Conservation (phyloP, 2,888 invertebrate species). For the Panorpa germanica region DNA sequence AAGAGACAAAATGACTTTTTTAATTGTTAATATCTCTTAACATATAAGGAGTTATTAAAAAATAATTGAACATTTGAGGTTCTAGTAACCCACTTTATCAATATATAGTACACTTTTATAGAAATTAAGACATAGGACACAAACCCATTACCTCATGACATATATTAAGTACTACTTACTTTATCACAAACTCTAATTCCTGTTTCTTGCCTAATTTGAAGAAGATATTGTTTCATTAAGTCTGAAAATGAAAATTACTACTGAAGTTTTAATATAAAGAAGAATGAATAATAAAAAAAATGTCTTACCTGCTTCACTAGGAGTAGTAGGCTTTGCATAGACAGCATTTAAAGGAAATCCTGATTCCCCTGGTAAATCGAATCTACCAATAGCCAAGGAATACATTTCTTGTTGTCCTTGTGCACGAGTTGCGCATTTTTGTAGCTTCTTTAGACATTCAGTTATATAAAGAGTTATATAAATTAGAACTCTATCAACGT, state of each 20-base stretch:
- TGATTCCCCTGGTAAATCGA: slow-evolving; percentile 90
- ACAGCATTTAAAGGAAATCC: slow-evolving; percentile 92
- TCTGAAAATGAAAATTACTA: slow-evolving; percentile 44
- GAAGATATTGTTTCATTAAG: slow-evolving; percentile 78
- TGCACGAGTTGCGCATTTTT: slow-evolving; percentile 74
- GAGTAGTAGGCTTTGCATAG: slow-evolving; percentile 67
- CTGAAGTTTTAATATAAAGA: neutral
- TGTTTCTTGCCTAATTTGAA: slow-evolving; percentile 89
- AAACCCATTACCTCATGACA: no score
- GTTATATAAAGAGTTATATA: slow-evolving; percentile 95
- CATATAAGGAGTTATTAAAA: no score
- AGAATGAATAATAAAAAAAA: neutral
- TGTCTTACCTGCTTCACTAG: slow-evolving; percentile 57
- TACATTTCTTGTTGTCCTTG: slow-evolving; percentile 94
- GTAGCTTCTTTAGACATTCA: slow-evolving; percentile 88
- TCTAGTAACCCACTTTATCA: no score
- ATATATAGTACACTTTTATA: no score
- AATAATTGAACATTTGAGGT: no score
- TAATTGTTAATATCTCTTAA: no score
- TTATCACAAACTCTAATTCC: slow-evolving; percentile 80
- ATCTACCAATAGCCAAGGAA: slow-evolving; percentile 80
- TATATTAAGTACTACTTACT: slow-evolving; percentile 23
- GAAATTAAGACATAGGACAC: no score
- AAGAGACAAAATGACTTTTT: no score
- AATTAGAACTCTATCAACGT: slow-evolving; percentile 90